Conservation (phyloP, 2,888 invertebrate species). For the Lordiphosa andalusiaca region DNA sequence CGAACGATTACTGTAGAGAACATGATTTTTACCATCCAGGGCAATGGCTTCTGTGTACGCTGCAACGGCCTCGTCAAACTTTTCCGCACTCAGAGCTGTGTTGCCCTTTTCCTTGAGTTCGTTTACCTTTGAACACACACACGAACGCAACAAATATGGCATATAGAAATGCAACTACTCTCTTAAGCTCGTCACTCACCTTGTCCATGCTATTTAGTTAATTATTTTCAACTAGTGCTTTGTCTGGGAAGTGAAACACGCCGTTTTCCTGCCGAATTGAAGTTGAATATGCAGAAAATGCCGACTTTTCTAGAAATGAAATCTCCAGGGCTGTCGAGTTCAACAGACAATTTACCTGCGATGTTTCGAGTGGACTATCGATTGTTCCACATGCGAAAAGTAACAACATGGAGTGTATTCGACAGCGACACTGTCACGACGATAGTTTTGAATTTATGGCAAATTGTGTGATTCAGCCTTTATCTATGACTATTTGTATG, state of each 20-base stretch:
- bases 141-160: slow-evolving; percentile 3
- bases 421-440: no score
- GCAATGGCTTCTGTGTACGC: slow-evolving; percentile 90
- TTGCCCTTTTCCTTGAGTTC: slow-evolving; percentile 93
- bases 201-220: slow-evolving; percentile 50
- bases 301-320: slow-evolving; percentile 66
- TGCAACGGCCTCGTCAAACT: slow-evolving; percentile 89
- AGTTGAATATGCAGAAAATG: slow-evolving; percentile 54
- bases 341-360: not conserved
- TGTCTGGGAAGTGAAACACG: slow-evolving; percentile 15
- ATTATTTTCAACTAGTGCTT: slow-evolving; percentile 2
- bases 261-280: slow-evolving; percentile 11
- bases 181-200: slow-evolving; percentile 27
- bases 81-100: slow-evolving; percentile 88
- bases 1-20: slow-evolving; percentile 94
- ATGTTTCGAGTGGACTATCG: no score
- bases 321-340: slow-evolving; percentile 9
- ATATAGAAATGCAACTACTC: not conserved
- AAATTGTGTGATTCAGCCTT: no score
- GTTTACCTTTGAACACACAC: slow-evolving; percentile 83
- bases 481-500: no score
- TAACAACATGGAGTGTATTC: no score
- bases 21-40: slow-evolving; percentile 90
- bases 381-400: no score
- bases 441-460: no score